Conservation (phyloP, 2,888 invertebrate species). For the Cerceris ruficornis region DNA sequence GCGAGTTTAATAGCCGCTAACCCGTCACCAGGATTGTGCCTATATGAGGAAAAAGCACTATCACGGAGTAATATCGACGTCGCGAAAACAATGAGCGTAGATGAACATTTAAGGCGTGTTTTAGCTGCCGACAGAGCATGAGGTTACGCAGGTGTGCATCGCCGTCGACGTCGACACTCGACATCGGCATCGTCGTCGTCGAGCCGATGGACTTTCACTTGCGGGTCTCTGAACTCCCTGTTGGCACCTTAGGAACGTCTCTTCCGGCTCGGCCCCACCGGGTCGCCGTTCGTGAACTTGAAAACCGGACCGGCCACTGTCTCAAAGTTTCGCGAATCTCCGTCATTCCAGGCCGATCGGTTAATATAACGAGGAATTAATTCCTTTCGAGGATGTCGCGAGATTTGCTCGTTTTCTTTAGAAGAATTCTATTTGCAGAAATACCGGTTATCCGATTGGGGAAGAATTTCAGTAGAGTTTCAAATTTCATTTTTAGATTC, state of each 20-base stretch:
- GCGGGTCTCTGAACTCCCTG: conserved; percentile 75
- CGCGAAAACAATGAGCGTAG: not conserved
- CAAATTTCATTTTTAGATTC: no score
- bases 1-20: no score
- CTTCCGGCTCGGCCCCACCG: conserved; percentile 54
- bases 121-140: conserved; percentile 18
- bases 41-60: no score
- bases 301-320: conserved; percentile 58
- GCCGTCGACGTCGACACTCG: conserved; percentile 10
- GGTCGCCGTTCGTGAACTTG: conserved; percentile 72
- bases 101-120: conserved; percentile 13
- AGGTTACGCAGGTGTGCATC: conserved; percentile 63
- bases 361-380: not conserved
- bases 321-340: conserved; percentile 48
- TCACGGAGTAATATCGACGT: no score
- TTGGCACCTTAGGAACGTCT: conserved; percentile 37
- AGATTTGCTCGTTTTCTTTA: no score
- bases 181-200: conserved; percentile 47
- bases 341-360: not conserved
- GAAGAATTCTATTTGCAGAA: no score
- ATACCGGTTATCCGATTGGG: no score
- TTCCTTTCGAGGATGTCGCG: not conserved
- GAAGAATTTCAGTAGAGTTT: no score
- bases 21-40: no score
- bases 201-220: conserved; percentile 76